Conservation (phyloP, 2,888 invertebrate species). For the Chaetogeoica ovagalla region DNA sequence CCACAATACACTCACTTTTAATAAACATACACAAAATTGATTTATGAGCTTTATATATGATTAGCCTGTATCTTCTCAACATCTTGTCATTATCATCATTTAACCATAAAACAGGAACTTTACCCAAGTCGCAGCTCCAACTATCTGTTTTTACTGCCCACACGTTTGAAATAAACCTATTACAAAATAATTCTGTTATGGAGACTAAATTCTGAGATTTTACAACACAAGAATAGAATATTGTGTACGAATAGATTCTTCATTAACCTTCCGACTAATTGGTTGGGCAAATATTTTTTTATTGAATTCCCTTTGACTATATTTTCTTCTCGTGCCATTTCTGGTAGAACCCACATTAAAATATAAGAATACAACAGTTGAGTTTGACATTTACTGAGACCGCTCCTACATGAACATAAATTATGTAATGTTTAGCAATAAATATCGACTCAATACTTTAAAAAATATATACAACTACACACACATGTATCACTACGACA, state of each 20-base stretch:
- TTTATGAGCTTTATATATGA: slow-evolving; percentile 47
- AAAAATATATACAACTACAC: background rate
- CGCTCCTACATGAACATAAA: slow-evolving; percentile 25
- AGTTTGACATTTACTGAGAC: slow-evolving; percentile 43
- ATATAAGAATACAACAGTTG: slow-evolving; percentile 47
- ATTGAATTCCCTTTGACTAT: slow-evolving; percentile 42
- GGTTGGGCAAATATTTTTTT: slow-evolving; percentile 42
- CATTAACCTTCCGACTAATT: slow-evolving; percentile 45
- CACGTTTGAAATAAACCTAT: slow-evolving; percentile 42
- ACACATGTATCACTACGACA: background rate
- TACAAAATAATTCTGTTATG: background rate
- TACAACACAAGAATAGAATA: background rate
- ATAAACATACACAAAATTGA: slow-evolving; percentile 46
- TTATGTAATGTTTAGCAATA: background rate
- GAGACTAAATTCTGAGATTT: background rate
- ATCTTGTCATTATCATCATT: slow-evolving; percentile 26
- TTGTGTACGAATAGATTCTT: background rate
- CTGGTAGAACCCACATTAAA: slow-evolving; percentile 47
- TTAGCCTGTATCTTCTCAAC: slow-evolving; percentile 32
- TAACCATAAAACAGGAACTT: slow-evolving; percentile 44
- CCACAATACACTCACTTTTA: slow-evolving; percentile 25
- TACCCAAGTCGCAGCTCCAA: slow-evolving; percentile 42
- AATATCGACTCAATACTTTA: background rate
- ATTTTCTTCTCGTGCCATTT: slow-evolving; percentile 28
- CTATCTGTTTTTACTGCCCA: slow-evolving; percentile 46